Base-by-base conservation (phyloP, 2,113 vertebrate species). In the Salvelinus sp. region DNA sequence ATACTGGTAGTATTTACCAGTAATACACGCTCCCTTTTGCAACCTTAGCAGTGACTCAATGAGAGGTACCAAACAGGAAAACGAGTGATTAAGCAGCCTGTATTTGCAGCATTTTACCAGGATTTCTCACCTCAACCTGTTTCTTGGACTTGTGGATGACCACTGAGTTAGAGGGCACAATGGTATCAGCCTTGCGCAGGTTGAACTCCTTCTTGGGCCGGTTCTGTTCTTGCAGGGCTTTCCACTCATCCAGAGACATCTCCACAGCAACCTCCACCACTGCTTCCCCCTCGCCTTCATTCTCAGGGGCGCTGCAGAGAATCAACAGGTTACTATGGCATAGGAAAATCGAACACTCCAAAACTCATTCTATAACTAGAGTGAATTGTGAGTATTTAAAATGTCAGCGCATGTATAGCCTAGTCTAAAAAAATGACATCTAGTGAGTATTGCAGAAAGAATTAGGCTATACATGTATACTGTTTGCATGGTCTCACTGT, bases 181-280 rank as follows among this genome's bases (percentile, higher is more conserved):
- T 74, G 30, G 92, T 89, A 60, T 95, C 96, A 48, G 95, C 92
- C 82, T 94, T 96, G 80, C 95, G 93, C 75, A 96, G 93, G 82
- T 96, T 96, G 85, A 96, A 94, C 85, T 95, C 95, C 23, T 85
- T 85, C 86, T 95, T 95, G 60, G 94, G 90, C 85, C 94, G 89
- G 73, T 80, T 95, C 78, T 94, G 94, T 74, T 95, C 88, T 87
- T 95, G 95, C 81, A 95, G 89, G 78, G 85, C 93, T 87, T 95
- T 96, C 96, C 96, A 96, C 73, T 96, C 95, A 89, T 96, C 95
- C 84, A 96, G 88, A 0, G 94, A 94, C 96, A 96, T 96, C 89
- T 96, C 95, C 79, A 93, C 87, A 83, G 91, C 88, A 79, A 90
- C 79, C 81, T 94, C 93, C 79, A 94, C 92, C 81, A 85, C 77